Conservation (phyloP, 2,113 vertebrate genomes). For the Bos javanicus region DNA sequence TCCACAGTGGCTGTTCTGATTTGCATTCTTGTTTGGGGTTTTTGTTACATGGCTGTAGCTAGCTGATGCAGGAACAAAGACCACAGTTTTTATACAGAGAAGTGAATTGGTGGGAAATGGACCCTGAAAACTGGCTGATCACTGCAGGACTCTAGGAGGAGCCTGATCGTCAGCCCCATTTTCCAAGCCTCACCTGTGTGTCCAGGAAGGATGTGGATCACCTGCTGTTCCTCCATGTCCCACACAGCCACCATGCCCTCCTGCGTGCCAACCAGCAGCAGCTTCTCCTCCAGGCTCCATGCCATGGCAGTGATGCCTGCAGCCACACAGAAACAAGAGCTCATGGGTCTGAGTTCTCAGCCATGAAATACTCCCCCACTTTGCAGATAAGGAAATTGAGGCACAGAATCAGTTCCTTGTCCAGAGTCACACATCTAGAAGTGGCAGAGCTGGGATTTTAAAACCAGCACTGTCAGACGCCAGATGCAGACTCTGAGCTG, state of each 20-base stretch:
- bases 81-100: neutral
- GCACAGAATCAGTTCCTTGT: neutral
- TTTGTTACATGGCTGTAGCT: neutral
- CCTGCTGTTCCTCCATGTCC: conserved; percentile 77
- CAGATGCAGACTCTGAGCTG: neutral
- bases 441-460: neutral
- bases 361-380: too few relatives aligned
- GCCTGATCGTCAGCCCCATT: fast-evolving
- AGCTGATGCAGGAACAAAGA: neutral
- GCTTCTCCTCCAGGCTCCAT: conserved; percentile 66
- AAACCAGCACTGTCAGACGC: neutral
- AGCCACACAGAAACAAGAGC: neutral
- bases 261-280: conserved; percentile 83
- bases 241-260: conserved; percentile 81
- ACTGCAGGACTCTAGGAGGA: neutral
- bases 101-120: neutral
- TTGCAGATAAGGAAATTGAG: neutral
- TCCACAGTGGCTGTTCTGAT: neutral
- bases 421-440: neutral
- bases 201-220: conserved; percentile 78
- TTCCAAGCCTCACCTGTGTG: conserved; percentile 79
- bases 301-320: conserved; percentile 80
- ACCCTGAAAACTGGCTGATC: neutral
- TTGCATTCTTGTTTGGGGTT: neutral
- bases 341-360: fast-evolving